phyloP scores from a whole-genome alignment of 2,797 vertebrate species.

The Onychomys torridus region DNA sequence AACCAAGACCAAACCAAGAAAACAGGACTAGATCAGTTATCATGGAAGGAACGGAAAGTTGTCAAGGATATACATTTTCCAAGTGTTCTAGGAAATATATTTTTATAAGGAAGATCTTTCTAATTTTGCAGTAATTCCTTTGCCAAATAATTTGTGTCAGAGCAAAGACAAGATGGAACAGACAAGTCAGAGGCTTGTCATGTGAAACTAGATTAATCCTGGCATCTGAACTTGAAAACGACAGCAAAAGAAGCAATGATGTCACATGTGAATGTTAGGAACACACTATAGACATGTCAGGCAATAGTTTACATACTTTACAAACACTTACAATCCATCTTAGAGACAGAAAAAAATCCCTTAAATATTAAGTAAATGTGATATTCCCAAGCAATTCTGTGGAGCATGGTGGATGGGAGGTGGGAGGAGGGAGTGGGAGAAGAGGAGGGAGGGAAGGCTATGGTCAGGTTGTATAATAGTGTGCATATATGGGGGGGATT shows the following conservation, averaged over 20 bases:
- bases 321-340: not conserved
- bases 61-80: not conserved
- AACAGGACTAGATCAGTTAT: not conserved
- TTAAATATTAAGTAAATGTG: not conserved
- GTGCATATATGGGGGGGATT: too few species aligned
- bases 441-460: not conserved
- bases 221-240: not conserved
- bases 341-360: not conserved
- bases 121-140: not conserved
- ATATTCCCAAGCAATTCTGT: not conserved
- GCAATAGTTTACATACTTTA: not conserved
- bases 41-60: not conserved
- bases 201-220: not conserved
- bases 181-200: not conserved
- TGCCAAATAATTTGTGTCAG: not conserved
- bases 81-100: not conserved
- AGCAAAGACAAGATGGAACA: not conserved
- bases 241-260: not conserved
- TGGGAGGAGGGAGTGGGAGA: not conserved
- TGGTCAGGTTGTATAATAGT: not conserved
- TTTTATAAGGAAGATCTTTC: slow-evolving; percentile 5
- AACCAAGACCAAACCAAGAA: not conserved
- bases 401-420: not conserved
- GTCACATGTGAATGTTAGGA: not conserved
- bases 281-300: not conserved